Conservation (phyloP, 2,888 invertebrate species). For the Danaus chrysippus region DNA sequence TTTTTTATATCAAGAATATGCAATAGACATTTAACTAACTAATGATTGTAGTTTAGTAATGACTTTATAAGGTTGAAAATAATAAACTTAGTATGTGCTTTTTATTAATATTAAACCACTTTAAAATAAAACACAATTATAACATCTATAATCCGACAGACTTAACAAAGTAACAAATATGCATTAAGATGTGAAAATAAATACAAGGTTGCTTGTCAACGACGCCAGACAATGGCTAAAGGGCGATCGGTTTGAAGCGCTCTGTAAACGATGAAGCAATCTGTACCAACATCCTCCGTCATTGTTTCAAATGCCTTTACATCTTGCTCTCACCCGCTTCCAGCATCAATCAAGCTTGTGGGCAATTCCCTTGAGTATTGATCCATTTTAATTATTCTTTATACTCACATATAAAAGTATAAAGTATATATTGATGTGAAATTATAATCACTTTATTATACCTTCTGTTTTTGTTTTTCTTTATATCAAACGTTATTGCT, state of each 20-base stretch:
- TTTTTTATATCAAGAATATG: too few relatives aligned
- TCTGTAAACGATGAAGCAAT: slow-evolving; percentile 7
- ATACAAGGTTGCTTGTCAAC: slow-evolving; percentile 1
- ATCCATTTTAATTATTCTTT: too few relatives aligned
- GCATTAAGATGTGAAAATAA: background rate
- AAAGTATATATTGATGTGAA: too few relatives aligned
- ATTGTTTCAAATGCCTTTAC: slow-evolving; percentile 7
- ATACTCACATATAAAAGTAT: background rate
- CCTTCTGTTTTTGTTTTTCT: too few relatives aligned
- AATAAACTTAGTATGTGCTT: background rate
- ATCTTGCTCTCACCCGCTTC: background rate
- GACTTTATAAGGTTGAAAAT: background rate
- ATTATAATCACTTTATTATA: too few relatives aligned
- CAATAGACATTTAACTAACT: too few relatives aligned
- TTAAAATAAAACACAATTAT: background rate
- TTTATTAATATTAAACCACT: background rate
- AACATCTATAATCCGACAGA: background rate
- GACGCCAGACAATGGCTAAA: slow-evolving; percentile 3
- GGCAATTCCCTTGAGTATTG: background rate
- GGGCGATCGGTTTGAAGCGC: slow-evolving; percentile 7
- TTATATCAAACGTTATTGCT: too few relatives aligned
- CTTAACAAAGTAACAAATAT: slow-evolving; percentile 3
- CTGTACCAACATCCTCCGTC: slow-evolving; percentile 6
- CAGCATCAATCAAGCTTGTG: slow-evolving; percentile 1
- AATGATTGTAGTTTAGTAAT: too few relatives aligned